Base-by-base conservation (phyloP, 2,888 invertebrate species). In the Cantharis rustica region DNA sequence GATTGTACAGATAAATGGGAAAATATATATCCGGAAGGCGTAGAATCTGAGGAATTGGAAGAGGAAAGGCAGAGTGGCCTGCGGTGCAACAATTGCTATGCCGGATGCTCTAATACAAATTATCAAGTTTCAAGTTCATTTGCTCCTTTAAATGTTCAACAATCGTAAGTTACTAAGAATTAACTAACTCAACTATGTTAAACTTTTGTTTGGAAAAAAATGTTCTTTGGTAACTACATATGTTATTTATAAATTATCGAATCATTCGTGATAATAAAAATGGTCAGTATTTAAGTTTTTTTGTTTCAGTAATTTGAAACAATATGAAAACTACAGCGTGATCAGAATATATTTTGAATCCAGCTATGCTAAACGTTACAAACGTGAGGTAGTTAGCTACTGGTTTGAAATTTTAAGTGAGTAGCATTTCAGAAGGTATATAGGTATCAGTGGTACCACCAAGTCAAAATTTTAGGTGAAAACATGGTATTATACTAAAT, bases 371-470 rank as follows among this genome's bases (percentile, higher is more conserved):
- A 75, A 69, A 13, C 20, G 47, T 16, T 77, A 74, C 16, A 71
- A 61, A n/a, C 69, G 16, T 47, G 72, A 78, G 13, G 66, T 75
- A 5, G n/a, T 72, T 5, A 47, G 20, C n/a, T 69, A 73, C 13
- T 78, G 75, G 75, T 75, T 13, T 23, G 75, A 78, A 73, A 62
- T 73, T 47, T 17, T 75, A 61, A 66, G 73, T 73, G 61, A 70
- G 16, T 16, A 11, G n/a, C 61, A 62, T 47, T 61, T 26, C 17
- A n/a, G 4, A 17, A 5, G 10, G 11, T 10, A 10, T 26, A 2
- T 10, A 10, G 26, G 10, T 26, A 26, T 16, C n/a, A 20, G 16
- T 16, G 16, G 3, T 10, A 11, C 7, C 13, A n/a, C 16, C 15
- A 73, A 17, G 61, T 61, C 26, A 20, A 20, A 26, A 26, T 16